phyloP scores from a whole-genome alignment of 2,888 invertebrate species.

The Callimorpha dominula region DNA sequence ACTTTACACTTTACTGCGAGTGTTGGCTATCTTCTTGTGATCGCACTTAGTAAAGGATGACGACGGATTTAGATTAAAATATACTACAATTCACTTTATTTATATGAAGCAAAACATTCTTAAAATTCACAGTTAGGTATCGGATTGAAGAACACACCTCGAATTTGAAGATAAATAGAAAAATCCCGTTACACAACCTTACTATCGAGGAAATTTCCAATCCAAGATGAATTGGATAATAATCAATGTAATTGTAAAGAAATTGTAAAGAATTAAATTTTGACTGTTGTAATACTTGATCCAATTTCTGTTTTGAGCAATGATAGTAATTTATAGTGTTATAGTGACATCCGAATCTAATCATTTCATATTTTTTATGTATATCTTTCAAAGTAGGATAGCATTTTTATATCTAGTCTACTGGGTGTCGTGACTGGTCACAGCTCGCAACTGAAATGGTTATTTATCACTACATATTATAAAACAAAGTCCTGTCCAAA shows the following conservation, averaged over 20 bases:
- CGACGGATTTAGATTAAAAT: not conserved
- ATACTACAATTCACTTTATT: not conserved
- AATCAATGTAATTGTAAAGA: slow-evolving; percentile 13
- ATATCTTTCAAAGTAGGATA: not conserved
- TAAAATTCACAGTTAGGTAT: slow-evolving; percentile 27
- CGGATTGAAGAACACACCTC: slow-evolving; percentile 32
- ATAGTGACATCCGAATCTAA: not conserved
- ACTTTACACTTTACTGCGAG: not conserved
- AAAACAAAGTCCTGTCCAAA: no score
- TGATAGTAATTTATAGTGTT: not conserved
- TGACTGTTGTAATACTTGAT: slow-evolving; percentile 6
- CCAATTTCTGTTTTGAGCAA: not conserved
- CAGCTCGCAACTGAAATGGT: no score
- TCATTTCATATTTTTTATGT: not conserved
- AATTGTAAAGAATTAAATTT: slow-evolving; percentile 5
- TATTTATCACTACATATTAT: no score
- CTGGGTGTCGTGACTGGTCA: no score
- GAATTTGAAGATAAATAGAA: slow-evolving; percentile 40
- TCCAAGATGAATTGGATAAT: slow-evolving; percentile 18
- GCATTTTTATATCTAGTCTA: not conserved
- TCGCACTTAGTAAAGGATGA: not conserved
- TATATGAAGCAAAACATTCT: not conserved
- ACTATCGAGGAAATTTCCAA: slow-evolving; percentile 29
- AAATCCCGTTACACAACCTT: slow-evolving; percentile 46
- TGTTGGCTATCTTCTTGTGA: not conserved